Conservation (phyloP, 2,113 vertebrate species). For the Platycercus adscitus region DNA sequence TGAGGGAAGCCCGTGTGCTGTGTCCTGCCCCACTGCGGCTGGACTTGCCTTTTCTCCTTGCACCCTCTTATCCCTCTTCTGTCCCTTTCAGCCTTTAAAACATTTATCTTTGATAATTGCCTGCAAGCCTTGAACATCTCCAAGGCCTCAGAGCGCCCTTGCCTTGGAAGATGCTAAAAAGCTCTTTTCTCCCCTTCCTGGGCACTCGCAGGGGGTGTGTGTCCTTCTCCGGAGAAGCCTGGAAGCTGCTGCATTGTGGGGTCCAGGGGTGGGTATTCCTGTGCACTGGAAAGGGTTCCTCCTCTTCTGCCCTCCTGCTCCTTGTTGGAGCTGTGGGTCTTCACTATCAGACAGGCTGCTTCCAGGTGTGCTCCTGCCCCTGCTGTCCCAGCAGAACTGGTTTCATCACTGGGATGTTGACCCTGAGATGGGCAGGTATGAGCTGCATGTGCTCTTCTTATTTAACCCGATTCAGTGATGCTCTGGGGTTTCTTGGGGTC, state of each 20-base stretch:
- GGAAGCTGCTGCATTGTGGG: rapidly evolving
- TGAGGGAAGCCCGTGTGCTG: not conserved
- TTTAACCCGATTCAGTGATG: not conserved
- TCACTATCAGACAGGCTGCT: not conserved
- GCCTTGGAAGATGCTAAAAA: not conserved
- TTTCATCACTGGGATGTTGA: not conserved
- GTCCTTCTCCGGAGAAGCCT: not conserved
- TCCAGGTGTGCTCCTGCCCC: not conserved
- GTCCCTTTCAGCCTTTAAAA: not conserved
- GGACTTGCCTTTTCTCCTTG: not conserved
- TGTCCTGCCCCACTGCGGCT: not conserved
- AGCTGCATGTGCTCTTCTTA: not conserved
- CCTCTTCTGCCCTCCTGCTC: not conserved
- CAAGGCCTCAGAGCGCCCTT: not conserved
- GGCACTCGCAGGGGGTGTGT: rapidly evolving
- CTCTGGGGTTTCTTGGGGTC: not conserved
- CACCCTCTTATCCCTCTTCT: not conserved
- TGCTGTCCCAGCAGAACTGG: not conserved
- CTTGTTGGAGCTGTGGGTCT: not conserved
- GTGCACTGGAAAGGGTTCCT: not conserved
- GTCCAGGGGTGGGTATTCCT: not conserved
- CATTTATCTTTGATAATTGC: not conserved
- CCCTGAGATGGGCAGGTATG: not conserved
- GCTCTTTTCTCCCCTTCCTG: not conserved
- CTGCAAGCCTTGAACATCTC: not conserved